Evolutionary conservation across 2,888 invertebrate genomes (phyloP).

Genomic region (Cybosia mesomella): DNA sequence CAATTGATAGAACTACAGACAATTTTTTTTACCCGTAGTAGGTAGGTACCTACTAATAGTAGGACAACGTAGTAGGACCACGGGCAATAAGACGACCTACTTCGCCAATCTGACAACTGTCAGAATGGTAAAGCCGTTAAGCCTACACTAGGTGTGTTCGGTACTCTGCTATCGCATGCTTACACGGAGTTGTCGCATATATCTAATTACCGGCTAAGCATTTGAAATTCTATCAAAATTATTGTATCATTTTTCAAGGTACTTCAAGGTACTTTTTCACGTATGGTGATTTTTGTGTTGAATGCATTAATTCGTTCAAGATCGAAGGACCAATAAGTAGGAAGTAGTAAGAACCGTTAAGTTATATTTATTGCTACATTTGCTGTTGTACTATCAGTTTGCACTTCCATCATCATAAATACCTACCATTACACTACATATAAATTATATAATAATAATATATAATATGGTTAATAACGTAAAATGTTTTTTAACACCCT

Average conservation of each 20-base stretch:
- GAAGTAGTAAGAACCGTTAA: background rate
- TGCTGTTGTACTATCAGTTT: background rate
- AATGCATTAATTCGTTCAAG: background rate
- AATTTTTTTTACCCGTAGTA: too few species aligned
- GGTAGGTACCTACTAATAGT: too few species aligned
- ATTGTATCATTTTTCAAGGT: background rate
- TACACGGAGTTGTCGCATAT: background rate
- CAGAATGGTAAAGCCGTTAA: conserved; percentile 1
- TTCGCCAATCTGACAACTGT: background rate
- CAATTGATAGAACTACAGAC: too few species aligned
- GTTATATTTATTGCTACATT: conserved; percentile 1
- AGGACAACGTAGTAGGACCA: too few species aligned
- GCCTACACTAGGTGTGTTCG: background rate
- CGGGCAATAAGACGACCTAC: background rate
- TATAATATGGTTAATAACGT: too few species aligned
- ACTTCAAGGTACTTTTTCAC: too few species aligned
- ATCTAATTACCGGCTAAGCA: background rate
- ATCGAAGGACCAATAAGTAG: too few species aligned
- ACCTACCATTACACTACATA: background rate
- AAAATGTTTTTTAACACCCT: too few species aligned
- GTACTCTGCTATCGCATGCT: background rate
- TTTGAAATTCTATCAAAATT: background rate
- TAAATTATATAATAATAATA: too few species aligned
- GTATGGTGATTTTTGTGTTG: too few species aligned
- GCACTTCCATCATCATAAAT: background rate